Conservation (phyloP, 1,140 invertebrate genomes). For the Centruroides sculpturatus region DNA sequence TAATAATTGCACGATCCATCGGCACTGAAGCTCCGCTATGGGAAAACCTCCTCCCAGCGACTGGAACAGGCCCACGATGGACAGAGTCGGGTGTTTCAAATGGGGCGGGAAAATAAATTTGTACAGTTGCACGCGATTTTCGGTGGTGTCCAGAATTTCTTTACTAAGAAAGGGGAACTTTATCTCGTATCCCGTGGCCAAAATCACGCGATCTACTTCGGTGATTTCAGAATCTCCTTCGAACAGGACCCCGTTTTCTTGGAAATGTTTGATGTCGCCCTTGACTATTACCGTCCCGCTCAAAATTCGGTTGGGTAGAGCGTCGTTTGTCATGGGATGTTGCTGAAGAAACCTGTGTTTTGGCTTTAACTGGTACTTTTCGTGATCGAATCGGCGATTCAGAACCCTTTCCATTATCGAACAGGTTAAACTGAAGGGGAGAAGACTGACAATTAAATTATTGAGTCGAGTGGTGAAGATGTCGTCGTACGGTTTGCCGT, state of each 20-base stretch:
- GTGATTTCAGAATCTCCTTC: slow-evolving; percentile 17
- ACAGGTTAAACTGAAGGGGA: slow-evolving; percentile 10
- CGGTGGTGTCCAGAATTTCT: slow-evolving; percentile 1
- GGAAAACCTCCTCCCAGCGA: slow-evolving; percentile 36
- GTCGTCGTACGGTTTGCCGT: slow-evolving; percentile 25
- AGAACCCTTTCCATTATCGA: slow-evolving; percentile 8
- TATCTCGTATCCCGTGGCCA: slow-evolving; percentile 32
- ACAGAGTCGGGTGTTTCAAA: slow-evolving; percentile 24
- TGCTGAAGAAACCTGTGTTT: slow-evolving; percentile 25
- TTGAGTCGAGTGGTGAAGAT: neutral
- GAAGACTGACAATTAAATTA: slow-evolving; percentile 3
- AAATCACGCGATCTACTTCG: slow-evolving; percentile 25
- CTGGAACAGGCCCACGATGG: slow-evolving; percentile 36
- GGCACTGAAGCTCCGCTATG: slow-evolving; percentile 32
- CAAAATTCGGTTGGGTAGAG: slow-evolving; percentile 35
- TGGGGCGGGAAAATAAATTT: slow-evolving; percentile 33
- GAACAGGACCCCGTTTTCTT: slow-evolving; percentile 26
- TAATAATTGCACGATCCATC: slow-evolving; percentile 15
- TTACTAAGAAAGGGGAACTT: slow-evolving; percentile 27
- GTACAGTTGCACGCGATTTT: slow-evolving; percentile 33
- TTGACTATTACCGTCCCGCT: slow-evolving; percentile 32
- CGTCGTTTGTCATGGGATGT: slow-evolving; percentile 35
- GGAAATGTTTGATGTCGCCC: slow-evolving; percentile 26
- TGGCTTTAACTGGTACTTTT: slow-evolving; percentile 32
- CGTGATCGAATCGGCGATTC: slow-evolving; percentile 33